Conservation (phyloP, 2,797 vertebrate genomes). For the Delichon dasypus region DNA sequence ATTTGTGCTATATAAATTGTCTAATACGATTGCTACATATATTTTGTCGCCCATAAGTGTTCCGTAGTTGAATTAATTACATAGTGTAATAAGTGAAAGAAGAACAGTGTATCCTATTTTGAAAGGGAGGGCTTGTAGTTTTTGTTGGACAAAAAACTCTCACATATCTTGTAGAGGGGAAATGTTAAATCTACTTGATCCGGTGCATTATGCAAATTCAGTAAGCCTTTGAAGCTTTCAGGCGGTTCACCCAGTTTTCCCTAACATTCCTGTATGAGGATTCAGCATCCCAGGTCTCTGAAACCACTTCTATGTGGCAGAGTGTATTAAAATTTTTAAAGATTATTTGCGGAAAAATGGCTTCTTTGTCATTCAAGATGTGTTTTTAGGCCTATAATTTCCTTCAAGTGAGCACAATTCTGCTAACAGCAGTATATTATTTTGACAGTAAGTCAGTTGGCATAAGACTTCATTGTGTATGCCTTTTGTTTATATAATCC, state of each 20-base stretch:
- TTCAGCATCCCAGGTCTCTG: background rate
- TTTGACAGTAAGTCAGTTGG: slow-evolving; percentile 67
- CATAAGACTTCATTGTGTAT: slow-evolving; percentile 62
- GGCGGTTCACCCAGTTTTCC: background rate
- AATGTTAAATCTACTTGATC: background rate
- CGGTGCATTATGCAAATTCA: slow-evolving; percentile 15
- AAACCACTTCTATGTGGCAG: background rate
- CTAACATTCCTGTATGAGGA: background rate
- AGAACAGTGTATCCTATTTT: background rate
- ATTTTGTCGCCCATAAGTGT: background rate
- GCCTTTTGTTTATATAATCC: slow-evolving; percentile 81
- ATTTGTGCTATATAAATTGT: background rate
- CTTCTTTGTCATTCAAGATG: slow-evolving; percentile 60
- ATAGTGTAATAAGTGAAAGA: background rate
- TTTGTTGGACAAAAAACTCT: background rate
- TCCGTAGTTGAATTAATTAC: background rate
- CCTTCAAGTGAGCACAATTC: slow-evolving; percentile 58
- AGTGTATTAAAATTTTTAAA: slow-evolving; percentile 37
- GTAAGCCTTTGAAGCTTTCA: slow-evolving; percentile 1
- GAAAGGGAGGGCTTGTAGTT: background rate
- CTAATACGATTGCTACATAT: background rate
- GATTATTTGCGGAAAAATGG: slow-evolving; percentile 53
- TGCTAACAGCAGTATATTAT: slow-evolving; percentile 49
- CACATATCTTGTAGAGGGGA: rapidly evolving
- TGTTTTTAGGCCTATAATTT: slow-evolving; percentile 66